Evolutionary conservation across 64 coral and sea anemone genomes (phyloP), one percentile per base, ranked within the genome.

Genomic region (Montipora efflorescens): DNA sequence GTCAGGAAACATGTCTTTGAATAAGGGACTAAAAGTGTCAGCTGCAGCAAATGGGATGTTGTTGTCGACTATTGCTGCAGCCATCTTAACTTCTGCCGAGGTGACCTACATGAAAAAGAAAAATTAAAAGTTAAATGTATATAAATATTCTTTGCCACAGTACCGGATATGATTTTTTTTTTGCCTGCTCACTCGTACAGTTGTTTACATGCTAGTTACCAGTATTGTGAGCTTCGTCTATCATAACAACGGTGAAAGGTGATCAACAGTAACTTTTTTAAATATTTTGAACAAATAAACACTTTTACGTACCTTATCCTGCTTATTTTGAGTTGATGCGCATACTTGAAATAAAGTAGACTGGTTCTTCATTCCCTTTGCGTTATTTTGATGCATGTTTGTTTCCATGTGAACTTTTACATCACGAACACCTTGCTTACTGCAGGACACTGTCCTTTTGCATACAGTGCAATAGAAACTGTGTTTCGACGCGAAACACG

Each of bases 381-480:
- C 16, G n/a, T 74, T 74, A 19, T 74, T 28, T 28, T 28, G 77
- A 80, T 89, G 87, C 87, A 75, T 89, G 21, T 67, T 75, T 53
- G 87, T 84, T 49, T 84, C 73, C 19, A 91, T 66, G 79, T 91
- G 77, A 36, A 52, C 79, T 71, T 77, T 20, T n/a, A 83, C 90
- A 91, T 91, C 90, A 71, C 53, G 16, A 19, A 83, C 57, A 84
- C 90, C 90, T 92, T 84, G 90, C 81, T 92, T 85, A 23, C 28
- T 70, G 59, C 90, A 84, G 13, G 90, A 92, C 44, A 92, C 19
- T 71, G 48, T 61, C 21, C 90, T 69, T 80, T 92, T 92, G 59
- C 90, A 92, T 47, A 74, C 80, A 51, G 36, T 84, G 59, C 79
- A 84, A 55, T 69, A 80, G 47, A 84, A 84, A 16, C 68, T 36